These are phyloP conservation scores for Microcebus murinus DNA, from an alignment of 2,113 vertebrate genomes.

Conservation along the genomic window DNA sequence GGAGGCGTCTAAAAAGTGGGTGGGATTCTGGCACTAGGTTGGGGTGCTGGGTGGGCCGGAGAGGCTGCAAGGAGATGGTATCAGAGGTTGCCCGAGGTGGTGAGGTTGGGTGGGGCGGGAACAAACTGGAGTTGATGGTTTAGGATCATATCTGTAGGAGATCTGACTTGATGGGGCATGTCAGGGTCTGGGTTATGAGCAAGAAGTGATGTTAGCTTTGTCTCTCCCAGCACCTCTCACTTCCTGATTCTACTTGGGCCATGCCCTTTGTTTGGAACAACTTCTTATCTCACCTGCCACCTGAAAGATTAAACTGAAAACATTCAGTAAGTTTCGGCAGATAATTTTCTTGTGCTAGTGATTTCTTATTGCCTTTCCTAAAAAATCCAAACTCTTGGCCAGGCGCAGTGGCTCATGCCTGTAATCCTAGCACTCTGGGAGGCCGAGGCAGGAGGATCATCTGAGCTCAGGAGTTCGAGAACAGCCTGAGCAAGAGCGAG, in stretches of 20 bases:
- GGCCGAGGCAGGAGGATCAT: no score
- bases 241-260: background rate
- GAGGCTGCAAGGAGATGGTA: constrained; percentile 51
- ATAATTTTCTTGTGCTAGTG: background rate
- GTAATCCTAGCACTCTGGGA: no score
- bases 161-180: constrained; percentile 54
- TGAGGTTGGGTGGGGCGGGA: constrained; percentile 66
- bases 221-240: background rate
- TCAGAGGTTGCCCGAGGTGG: constrained; percentile 22
- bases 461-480: no score
- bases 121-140: background rate
- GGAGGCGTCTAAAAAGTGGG: constrained; percentile 34
- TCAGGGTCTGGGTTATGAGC: background rate
- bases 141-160: background rate
- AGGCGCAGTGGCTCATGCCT: no score
- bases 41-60: background rate
- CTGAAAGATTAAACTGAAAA: background rate
- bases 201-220: background rate
- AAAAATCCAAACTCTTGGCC: background rate
- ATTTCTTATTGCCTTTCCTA: background rate
- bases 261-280: background rate
- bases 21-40: constrained; percentile 15
- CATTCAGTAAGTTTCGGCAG: background rate
- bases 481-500: no score
- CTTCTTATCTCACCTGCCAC: constrained; percentile 4